Conservation (phyloP, 2,797 vertebrate species). For the Threskiornis aethiopicus region DNA sequence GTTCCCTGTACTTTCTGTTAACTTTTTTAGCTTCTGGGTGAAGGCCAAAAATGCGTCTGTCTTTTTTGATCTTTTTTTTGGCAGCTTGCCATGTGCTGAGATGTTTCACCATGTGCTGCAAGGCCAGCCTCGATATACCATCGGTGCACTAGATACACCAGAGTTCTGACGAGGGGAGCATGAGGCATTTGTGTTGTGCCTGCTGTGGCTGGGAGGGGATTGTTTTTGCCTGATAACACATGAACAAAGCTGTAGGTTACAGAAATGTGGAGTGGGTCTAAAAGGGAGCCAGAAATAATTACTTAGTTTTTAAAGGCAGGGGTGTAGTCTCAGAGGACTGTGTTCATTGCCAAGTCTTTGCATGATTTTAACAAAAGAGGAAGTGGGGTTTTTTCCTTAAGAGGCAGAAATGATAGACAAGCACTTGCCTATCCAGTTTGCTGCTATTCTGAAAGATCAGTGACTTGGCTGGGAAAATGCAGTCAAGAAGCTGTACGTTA, state of each 20-base stretch:
- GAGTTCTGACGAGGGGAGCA: not conserved
- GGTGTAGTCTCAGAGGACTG: not conserved
- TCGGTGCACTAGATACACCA: too few relatives aligned
- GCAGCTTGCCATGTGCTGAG: not conserved
- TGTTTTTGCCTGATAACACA: not conserved
- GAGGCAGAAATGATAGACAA: not conserved
- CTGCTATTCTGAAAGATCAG: not conserved
- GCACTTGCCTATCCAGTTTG: not conserved
- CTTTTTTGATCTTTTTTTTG: not conserved
- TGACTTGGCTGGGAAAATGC: not conserved
- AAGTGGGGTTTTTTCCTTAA: not conserved
- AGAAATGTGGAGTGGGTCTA: not conserved
- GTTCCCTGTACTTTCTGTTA: not conserved
- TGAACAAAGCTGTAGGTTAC: not conserved
- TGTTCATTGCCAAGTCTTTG: not conserved
- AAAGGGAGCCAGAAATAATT: not conserved
- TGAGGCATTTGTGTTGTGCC: not conserved
- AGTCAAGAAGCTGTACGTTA: not conserved
- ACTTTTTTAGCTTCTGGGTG: not conserved
- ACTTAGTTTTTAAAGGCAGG: not conserved
- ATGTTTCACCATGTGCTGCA: not conserved
- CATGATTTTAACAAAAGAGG: not conserved
- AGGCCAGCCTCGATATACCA: not conserved
- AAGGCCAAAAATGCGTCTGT: not conserved
- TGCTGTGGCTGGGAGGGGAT: not conserved